Conservation (phyloP, 2,888 invertebrate genomes). For the Cheilosia soror region DNA sequence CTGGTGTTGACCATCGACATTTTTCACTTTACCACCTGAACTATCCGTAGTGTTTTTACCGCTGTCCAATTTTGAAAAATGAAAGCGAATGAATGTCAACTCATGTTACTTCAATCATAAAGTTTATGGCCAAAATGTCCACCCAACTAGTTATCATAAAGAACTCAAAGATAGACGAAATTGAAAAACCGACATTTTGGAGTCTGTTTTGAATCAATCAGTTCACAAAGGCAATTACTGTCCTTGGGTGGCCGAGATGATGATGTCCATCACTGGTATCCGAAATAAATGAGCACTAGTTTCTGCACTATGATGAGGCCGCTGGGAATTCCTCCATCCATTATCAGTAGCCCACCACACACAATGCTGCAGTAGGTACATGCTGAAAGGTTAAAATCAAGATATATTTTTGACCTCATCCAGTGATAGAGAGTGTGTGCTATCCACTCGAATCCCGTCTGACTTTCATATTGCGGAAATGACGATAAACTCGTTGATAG, state of each 20-base stretch:
- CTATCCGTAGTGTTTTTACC: too few relatives aligned
- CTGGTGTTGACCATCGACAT: too few relatives aligned
- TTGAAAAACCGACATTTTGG: too few relatives aligned
- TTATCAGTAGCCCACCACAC: background rate
- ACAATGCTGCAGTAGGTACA: background rate
- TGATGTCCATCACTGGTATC: constrained; percentile 45
- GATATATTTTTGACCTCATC: constrained; percentile 66
- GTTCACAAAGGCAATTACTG: too few relatives aligned
- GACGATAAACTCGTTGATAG: constrained; percentile 68
- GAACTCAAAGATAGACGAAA: too few relatives aligned
- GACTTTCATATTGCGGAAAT: constrained; percentile 71
- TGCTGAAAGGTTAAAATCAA: constrained; percentile 61
- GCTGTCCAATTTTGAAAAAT: too few relatives aligned
- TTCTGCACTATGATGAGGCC: constrained; percentile 59
- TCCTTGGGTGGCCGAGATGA: background rate
- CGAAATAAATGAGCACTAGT: constrained; percentile 50
- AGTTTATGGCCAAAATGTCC: too few relatives aligned
- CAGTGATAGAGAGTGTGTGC: constrained; percentile 1
- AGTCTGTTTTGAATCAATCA: too few relatives aligned
- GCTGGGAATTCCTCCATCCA: constrained; percentile 35
- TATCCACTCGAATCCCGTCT: constrained; percentile 66
- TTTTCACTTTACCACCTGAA: too few relatives aligned
- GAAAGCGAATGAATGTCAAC: too few relatives aligned
- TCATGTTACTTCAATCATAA: too few relatives aligned
- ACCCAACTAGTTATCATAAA: too few relatives aligned